These are phyloP conservation scores for Condylura cristata DNA, from an alignment of 2,113 vertebrate genomes.

Conservation along the genomic window DNA sequence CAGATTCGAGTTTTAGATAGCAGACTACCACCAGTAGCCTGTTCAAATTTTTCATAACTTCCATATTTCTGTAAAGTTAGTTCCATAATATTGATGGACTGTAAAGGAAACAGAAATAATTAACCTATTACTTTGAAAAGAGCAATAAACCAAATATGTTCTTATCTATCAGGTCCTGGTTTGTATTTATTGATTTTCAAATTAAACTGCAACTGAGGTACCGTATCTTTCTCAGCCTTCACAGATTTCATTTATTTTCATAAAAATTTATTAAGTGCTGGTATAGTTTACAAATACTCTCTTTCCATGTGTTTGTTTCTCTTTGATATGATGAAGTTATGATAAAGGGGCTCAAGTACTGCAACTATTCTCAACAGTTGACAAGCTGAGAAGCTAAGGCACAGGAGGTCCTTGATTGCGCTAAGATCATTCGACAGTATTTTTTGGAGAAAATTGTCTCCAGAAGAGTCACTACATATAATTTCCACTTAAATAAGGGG, in stretches of 20 bases:
- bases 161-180: neutral
- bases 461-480: neutral
- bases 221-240: neutral
- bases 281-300: neutral
- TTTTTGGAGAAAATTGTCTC: neutral
- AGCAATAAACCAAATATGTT: neutral
- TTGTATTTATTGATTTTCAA: neutral
- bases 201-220: neutral
- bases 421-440: neutral
- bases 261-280: neutral
- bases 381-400: neutral
- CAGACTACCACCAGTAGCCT: slow-evolving; percentile 92
- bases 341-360: neutral
- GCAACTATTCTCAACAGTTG: no score
- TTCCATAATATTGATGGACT: slow-evolving; percentile 95
- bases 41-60: slow-evolving; percentile 95
- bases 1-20: slow-evolving; percentile 92
- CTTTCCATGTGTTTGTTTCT: neutral
- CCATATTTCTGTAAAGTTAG: slow-evolving; percentile 92
- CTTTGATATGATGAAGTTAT: neutral
- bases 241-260: neutral
- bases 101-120: slow-evolving; percentile 47
- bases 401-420: neutral
- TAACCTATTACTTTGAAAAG: neutral
- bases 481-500: neutral